A percentile compares a stretch with the other conserved stretches of the same genome.
Evolutionary conservation across 2,113 vertebrate species (phyloP).

Genomic region (Penelope pileata): DNA sequence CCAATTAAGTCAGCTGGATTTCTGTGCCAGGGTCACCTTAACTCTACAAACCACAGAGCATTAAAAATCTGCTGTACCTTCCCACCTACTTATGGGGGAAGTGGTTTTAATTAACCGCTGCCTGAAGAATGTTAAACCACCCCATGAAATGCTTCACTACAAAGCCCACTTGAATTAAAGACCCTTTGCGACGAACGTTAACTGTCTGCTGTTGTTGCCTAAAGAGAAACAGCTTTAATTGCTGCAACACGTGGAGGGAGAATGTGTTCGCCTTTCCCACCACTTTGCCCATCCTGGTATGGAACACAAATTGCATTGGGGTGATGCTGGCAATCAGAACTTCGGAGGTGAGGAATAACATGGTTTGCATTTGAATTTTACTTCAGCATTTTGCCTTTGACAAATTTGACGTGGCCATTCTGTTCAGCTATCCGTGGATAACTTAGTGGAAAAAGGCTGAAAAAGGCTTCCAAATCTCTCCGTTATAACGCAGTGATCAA

Average conservation of each 20-base stretch:
- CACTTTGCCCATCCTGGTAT: background rate
- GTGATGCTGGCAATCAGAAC: background rate
- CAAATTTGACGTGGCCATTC: background rate
- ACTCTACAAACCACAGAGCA: background rate
- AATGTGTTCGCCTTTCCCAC: background rate
- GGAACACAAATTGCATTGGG: background rate
- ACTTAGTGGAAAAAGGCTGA: background rate
- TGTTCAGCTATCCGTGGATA: background rate
- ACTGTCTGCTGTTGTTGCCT: background rate
- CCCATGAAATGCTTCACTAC: background rate
- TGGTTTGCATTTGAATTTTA: background rate
- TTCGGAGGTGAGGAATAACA: background rate
- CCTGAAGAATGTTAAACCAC: background rate
- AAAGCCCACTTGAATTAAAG: background rate
- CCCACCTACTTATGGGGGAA: background rate
- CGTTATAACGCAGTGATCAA: background rate
- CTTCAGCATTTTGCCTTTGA: background rate
- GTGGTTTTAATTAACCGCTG: background rate
- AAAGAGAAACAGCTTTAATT: background rate
- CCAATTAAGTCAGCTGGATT: slow-evolving; percentile 24
- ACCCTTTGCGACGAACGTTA: background rate
- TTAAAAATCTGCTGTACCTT: background rate
- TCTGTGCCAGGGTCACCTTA: slow-evolving; percentile 23
- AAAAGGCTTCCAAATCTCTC: background rate
- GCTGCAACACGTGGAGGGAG: background rate